These are phyloP conservation scores for Musca domestica DNA, from an alignment of 1,140 invertebrate species.

Conservation along the genomic window DNA sequence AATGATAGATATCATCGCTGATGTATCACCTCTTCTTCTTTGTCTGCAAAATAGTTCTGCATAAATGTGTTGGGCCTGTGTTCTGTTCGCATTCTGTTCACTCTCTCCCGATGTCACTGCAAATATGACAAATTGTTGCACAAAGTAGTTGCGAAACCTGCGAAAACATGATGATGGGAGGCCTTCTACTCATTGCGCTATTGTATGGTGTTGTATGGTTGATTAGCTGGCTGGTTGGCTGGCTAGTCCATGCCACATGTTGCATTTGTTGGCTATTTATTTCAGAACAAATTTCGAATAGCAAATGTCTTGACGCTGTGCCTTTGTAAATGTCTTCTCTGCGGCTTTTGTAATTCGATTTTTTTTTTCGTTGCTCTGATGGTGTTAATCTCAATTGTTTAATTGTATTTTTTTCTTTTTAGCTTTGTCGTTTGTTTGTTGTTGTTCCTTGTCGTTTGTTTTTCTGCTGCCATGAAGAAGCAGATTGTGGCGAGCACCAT, in stretches of 20 bases:
- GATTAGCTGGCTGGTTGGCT: neutral
- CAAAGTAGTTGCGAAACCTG: neutral
- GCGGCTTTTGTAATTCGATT: no score
- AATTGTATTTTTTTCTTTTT: neutral
- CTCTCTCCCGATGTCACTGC: neutral
- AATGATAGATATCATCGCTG: slow-evolving; percentile 6
- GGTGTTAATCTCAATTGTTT: slow-evolving; percentile 6
- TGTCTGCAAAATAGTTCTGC: neutral
- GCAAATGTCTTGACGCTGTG: no score
- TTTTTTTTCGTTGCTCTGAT: no score
- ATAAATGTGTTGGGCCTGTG: neutral
- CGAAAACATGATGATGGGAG: neutral
- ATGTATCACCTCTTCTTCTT: slow-evolving; percentile 3
- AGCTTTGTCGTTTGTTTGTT: neutral
- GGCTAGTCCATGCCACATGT: slow-evolving; percentile 8
- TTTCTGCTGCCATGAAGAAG: neutral
- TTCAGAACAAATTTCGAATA: neutral
- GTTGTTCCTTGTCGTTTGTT: neutral
- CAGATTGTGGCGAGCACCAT: no score
- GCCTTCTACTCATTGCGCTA: no score
- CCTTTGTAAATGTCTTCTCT: no score
- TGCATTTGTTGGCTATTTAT: slow-evolving; percentile 18
- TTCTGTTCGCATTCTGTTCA: neutral
- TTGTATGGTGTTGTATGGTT: neutral
- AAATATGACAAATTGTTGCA: neutral